These are phyloP conservation scores for Euura saliciscinereae DNA, from an alignment of 1,140 invertebrate genomes.

Conservation along the genomic window DNA sequence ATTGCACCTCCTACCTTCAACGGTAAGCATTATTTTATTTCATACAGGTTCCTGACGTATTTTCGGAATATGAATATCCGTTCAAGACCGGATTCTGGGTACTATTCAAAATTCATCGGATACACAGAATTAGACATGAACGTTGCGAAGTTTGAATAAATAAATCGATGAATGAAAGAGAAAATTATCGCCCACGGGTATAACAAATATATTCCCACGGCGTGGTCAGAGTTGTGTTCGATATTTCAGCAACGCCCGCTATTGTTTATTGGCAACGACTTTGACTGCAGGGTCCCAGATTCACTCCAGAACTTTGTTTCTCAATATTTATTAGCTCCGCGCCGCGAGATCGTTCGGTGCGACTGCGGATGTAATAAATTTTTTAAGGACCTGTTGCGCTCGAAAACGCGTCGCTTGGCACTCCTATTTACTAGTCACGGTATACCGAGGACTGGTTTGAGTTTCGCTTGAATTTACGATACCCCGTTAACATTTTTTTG, in stretches of 20 bases:
- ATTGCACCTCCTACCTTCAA: no score
- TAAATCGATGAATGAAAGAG: neutral
- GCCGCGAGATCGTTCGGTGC: neutral
- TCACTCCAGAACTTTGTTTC: conserved; percentile 14
- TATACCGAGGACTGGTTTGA: neutral
- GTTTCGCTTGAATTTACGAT: conserved; percentile 1
- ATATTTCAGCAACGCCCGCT: conserved; percentile 27
- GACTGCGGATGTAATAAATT: neutral
- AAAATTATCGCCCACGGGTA: neutral
- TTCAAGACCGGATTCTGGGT: neutral
- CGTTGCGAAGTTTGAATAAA: neutral
- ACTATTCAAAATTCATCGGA: neutral
- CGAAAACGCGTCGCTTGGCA: neutral
- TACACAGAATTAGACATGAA: neutral
- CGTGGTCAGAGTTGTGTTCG: neutral
- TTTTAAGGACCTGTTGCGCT: neutral
- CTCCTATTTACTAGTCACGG: neutral
- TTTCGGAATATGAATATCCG: no score
- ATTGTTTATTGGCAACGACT: conserved; percentile 26
- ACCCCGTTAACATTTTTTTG: neutral
- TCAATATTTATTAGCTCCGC: neutral
- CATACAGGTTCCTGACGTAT: no score
- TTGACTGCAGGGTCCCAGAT: conserved; percentile 21
- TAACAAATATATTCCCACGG: conserved; percentile 29
- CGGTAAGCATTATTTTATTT: no score